Evolutionary conservation across 2,113 vertebrate species (phyloP), one percentile per base, ranked within the genome.

Genomic region (Progne subis): DNA sequence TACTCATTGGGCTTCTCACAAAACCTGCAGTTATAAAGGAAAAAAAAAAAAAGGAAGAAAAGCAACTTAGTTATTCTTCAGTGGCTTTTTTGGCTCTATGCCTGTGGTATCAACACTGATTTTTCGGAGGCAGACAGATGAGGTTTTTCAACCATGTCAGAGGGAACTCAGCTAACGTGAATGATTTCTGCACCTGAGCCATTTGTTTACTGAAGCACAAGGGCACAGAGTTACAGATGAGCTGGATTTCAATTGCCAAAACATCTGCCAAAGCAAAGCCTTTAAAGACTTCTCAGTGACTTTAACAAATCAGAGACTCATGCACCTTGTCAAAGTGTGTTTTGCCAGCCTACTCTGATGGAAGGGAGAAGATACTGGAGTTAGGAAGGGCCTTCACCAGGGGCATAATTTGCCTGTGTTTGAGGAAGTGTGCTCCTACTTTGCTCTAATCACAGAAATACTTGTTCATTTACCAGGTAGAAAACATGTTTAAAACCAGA

Each of bases 181-280:
- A 49, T 52, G 56, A 60, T 65, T 85, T 53, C 57, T 91, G 81
- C 70, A 76, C 89, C 77, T 65, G 77, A 88, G 74, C 81, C 49
- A 13, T 74, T 83, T 89, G 70, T 84, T 89, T 72, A 61, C 84
- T 46, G 89, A 89, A 69, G 88, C 86, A 88, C 59, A 95, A 88
- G 76, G 43, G 43, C 64, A 53, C 78, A 34, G 20, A 25, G 49
- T 65, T 95, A 86, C 55, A 70, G 31, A 41, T 26, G 67, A 91
- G 64, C 43, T 57, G 86, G 29, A 77, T 69, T 88, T 69, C 76
- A 77, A 3, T 18, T 60, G 75, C 50, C 37, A 61, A 79, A 72
- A 74, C 63, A 77, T 80, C 75, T 83, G 90, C 55, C 53, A 57
- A 80, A 49, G 60, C n/a, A 53, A 69, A 71, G 25, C 41, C n/a